Evolutionary conservation across 2,113 vertebrate genomes (phyloP), one percentile per base, ranked within the genome.

Genomic region (Plecotus auritus): DNA sequence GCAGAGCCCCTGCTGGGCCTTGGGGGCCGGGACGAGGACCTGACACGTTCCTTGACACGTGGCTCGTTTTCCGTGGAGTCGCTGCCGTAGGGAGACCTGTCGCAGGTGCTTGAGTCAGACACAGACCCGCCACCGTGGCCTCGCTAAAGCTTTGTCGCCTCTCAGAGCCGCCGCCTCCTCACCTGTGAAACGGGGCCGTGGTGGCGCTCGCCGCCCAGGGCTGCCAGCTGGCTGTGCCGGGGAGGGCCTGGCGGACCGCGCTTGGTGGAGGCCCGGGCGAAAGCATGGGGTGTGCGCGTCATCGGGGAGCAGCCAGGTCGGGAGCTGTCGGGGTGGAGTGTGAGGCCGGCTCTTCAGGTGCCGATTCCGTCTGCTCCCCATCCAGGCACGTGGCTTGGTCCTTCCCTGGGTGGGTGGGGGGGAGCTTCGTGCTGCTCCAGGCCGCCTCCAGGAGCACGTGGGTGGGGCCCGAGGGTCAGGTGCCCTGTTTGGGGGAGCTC

Each of bases 311-410:
- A n/a, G 13, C 8, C 7, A 1, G 11, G 12, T 2, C 13, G 30
- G 30, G 45, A n/a, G 77, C 14, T 51, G 61, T n/a, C 16, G 0
- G 23, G 6, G 9, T 20, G 20, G 37, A 18, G 17, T 0, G 0
- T 14, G 64, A 54, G 32, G 10, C 66, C 6, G 1, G 74, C 0
- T 0, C 23, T 47, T 20, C 47, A 2, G 9, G 18, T 9, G 10
- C 74, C n/a, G 13, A 0, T 45, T 32, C 22, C 1, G 3, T 32
- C 28, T 2, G 3, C 70, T 83, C 85, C 70, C 49, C 10, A 1
- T 64, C 47, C 16, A 2, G 23, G 23, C n/a, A n/a, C 0, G 0
- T n/a, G 72, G 17, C 37, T 7, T 17, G 47, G 40, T 28, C n/a
- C 45, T 96, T 51, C 35, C 51, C 23, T 49, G 56, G 47, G n/a